Evolutionary conservation across 1,140 invertebrate genomes (phyloP).

Genomic region (Myzus persicae): DNA sequence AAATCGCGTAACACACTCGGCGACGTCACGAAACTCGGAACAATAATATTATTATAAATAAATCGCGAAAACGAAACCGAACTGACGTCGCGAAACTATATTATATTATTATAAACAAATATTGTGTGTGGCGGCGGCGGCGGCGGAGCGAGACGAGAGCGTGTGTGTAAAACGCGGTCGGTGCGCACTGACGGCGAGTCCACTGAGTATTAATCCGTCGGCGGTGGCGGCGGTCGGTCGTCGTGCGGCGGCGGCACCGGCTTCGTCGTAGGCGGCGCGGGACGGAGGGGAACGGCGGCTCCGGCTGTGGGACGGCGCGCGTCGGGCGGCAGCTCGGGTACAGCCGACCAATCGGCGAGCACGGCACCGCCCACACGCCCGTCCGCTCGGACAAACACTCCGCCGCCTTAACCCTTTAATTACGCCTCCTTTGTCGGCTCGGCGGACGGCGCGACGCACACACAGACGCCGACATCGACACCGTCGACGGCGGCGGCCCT

Average conservation of each 20-base stretch:
- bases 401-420: slow-evolving; percentile 43
- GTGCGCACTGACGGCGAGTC: slow-evolving; percentile 40
- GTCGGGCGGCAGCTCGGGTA: background rate
- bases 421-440: slow-evolving; percentile 50
- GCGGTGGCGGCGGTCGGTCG: background rate
- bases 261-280: background rate
- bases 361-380: background rate
- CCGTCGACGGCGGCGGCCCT: background rate
- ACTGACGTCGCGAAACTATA: background rate
- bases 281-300: background rate
- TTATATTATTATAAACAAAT: too few relatives aligned
- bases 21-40: background rate
- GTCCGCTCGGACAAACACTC: background rate
- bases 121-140: background rate
- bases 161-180: background rate
- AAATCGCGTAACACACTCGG: background rate
- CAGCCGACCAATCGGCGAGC: background rate
- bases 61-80: slow-evolving; percentile 1
- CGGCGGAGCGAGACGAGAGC: background rate
- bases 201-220: slow-evolving; percentile 25
- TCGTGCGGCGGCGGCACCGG: too few relatives aligned
- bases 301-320: background rate
- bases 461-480: background rate
- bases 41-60: background rate
- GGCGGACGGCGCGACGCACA: background rate